Percentiles rank a stretch among this genome's conserved stretches.
phyloP scores from a whole-genome alignment of 2,113 vertebrate species.

The Ammodytes dubius region DNA sequence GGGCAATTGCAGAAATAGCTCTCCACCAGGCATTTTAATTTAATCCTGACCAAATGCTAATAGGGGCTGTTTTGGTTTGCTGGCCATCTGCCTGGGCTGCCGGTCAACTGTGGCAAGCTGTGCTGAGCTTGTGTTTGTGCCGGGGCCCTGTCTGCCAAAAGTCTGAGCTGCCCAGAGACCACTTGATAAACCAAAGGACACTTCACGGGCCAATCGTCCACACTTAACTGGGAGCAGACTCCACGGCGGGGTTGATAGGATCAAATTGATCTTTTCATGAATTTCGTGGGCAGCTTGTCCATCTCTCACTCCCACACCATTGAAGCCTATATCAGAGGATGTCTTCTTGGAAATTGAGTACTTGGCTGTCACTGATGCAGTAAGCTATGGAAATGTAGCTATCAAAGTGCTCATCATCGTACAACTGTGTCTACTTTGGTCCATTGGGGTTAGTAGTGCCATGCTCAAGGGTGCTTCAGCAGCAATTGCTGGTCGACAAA shows the following conservation, averaged over 20 bases:
- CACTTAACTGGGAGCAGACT: slow-evolving; percentile 63
- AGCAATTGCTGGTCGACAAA: not conserved
- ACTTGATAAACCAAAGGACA: slow-evolving; percentile 76
- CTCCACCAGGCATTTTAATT: slow-evolving; percentile 71
- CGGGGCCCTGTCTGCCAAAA: slow-evolving; percentile 64
- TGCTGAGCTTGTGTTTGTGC: slow-evolving; percentile 60
- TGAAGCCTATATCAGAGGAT: slow-evolving; percentile 49
- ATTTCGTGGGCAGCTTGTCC: slow-evolving; percentile 60
- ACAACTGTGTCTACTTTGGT: not conserved
- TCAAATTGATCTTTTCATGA: slow-evolving; percentile 69
- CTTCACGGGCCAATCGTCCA: slow-evolving; percentile 75
- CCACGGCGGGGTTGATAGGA: slow-evolving; percentile 33
- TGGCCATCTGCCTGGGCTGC: slow-evolving; percentile 84
- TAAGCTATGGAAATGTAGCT: slow-evolving; percentile 36
- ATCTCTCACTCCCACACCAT: slow-evolving; percentile 55
- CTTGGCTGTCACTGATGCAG: slow-evolving; percentile 32
- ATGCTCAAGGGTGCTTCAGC: not conserved
- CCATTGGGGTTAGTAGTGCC: not conserved
- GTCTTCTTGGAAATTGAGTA: slow-evolving; percentile 39
- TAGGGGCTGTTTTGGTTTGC: slow-evolving; percentile 81
- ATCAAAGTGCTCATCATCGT: slow-evolving; percentile 11
- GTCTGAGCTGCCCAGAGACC: slow-evolving; percentile 76
- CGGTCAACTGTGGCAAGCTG: slow-evolving; percentile 77
- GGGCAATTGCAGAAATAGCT: slow-evolving; percentile 62
- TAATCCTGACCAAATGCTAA: slow-evolving; percentile 88